Evolutionary conservation across 1,140 invertebrate species (phyloP).

Genomic region (Phymorhynchus buccinoides): DNA sequence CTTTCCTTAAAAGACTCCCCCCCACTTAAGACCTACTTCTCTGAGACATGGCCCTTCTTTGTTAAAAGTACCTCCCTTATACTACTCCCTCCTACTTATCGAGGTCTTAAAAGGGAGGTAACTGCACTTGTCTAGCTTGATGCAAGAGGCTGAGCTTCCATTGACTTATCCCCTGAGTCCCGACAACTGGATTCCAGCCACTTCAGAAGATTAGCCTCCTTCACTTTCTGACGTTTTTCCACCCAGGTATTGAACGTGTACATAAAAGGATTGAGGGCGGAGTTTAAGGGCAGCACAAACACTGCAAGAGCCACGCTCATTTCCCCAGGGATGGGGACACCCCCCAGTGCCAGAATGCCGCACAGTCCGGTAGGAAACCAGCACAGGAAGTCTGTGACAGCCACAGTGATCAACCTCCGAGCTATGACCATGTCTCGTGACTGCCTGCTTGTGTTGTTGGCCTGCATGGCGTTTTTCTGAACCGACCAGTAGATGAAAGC

Average conservation of each 20-base stretch:
- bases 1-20: too few relatives aligned
- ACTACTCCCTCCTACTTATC: too few relatives aligned
- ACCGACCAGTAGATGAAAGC: not conserved
- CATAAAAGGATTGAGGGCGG: conserved; percentile 38
- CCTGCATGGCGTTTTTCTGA: not conserved
- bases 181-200: too few relatives aligned
- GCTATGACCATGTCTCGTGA: not conserved
- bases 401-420: conserved; percentile 40
- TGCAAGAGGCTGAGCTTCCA: too few relatives aligned
- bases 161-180: too few relatives aligned
- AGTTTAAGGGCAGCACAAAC: conserved; percentile 47
- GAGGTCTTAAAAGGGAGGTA: too few relatives aligned
- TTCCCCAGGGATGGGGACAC: not conserved
- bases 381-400: conserved; percentile 47
- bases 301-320: conserved; percentile 29
- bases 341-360: conserved; percentile 40
- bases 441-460: not conserved
- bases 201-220: too few relatives aligned
- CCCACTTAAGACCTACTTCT: too few relatives aligned
- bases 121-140: conserved; percentile 39
- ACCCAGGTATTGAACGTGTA: too few relatives aligned
- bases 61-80: too few relatives aligned
- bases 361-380: conserved; percentile 52
- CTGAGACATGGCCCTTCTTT: too few relatives aligned
- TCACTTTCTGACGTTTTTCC: too few relatives aligned